Evolutionary conservation across 1,140 invertebrate genomes (phyloP).

Genomic region (Leucophenga varia): DNA sequence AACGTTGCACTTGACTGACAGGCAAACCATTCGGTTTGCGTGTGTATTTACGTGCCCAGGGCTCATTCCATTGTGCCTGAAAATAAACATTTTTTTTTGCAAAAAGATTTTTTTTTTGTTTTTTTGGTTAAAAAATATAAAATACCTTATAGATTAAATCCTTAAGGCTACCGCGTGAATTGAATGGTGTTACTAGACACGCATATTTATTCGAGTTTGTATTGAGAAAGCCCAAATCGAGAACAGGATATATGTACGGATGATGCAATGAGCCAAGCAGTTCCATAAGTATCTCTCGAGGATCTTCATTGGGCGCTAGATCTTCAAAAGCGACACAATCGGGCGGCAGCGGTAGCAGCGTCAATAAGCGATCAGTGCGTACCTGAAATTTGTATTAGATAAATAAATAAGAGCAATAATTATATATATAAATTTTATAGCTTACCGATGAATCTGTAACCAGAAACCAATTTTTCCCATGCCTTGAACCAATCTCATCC

Average conservation of each 20-base stretch:
- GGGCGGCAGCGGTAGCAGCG: conserved; percentile 68
- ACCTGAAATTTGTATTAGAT: conserved; percentile 27
- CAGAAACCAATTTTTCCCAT: conserved; percentile 87
- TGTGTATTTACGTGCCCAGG: conserved; percentile 72
- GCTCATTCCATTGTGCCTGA: conserved; percentile 65
- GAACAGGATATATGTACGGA: conserved; percentile 86
- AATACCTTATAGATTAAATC: conserved; percentile 84
- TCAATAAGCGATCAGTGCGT: conserved; percentile 77
- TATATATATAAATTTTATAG: not conserved
- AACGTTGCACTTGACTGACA: conserved; percentile 75
- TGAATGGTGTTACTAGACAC: conserved; percentile 78
- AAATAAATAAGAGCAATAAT: not conserved
- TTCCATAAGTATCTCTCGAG: conserved; percentile 68
- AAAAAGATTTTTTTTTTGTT: conserved; percentile 5
- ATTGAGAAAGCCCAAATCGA: conserved; percentile 74
- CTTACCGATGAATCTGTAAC: conserved; percentile 67
- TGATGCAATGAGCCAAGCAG: conserved; percentile 84
- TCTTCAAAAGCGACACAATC: conserved; percentile 60
- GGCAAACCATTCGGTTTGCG: conserved; percentile 68
- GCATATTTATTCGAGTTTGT: conserved; percentile 62
- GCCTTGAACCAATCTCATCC: conserved; percentile 76
- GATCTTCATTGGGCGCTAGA: conserved; percentile 58
- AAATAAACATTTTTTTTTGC: not conserved
- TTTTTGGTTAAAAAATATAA: conserved; percentile 2
- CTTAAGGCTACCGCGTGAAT: conserved; percentile 79